Base-by-base conservation (phyloP, 1,140 invertebrate genomes). In the Lepidotrigona ventralis region DNA sequence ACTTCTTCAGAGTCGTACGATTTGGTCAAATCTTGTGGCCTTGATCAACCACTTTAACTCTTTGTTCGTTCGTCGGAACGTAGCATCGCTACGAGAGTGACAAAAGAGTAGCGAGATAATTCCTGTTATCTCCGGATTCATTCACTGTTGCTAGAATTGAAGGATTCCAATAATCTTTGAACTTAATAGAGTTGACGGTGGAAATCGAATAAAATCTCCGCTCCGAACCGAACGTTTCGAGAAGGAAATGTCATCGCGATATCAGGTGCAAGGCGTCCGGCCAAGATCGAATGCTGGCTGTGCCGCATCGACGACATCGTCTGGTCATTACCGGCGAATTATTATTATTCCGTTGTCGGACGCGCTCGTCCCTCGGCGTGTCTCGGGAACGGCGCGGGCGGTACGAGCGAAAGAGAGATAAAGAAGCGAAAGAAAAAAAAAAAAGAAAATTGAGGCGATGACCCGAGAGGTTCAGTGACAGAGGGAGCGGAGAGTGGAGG, bases 251-350 rank as follows among this genome's bases (percentile, higher is more conserved):
- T 19, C 8, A 6, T 66, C 15, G 23, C 11, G 76, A 78, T 12
- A 8, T 15, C 11, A 21, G 17, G 26, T 21, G 19, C 17, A 0
- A 51, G 23, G 58, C 15, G 1, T 15, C 23, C 11, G 54, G 26
- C 1, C 11, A 26, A 15, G 69, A 58, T 66, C 75, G 39, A 68
- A 46, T 53, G 53, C 5, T 26, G 19, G 53, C 5, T 26, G 21
- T 17, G 58, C 58, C 14, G 33, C 29, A n/a, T n/a, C 33, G 39
- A 71, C 54, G 23, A 79, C 54, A 58, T n/a, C 56, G n/a, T 60
- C 66, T 60, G 60, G 60, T 84, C 79, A 79, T 84, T 81, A 84
- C 74, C 58, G 51, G n/a, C 29, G 66, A 60, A 72, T 74, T 84
- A 74, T 80, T 70, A 69, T 83, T 84, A 74, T 81, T 81, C 70